Evolutionary conservation across 2,888 invertebrate species (phyloP), one percentile per base, ranked within the genome.

Genomic region (Heteromyza rotundicornis): DNA sequence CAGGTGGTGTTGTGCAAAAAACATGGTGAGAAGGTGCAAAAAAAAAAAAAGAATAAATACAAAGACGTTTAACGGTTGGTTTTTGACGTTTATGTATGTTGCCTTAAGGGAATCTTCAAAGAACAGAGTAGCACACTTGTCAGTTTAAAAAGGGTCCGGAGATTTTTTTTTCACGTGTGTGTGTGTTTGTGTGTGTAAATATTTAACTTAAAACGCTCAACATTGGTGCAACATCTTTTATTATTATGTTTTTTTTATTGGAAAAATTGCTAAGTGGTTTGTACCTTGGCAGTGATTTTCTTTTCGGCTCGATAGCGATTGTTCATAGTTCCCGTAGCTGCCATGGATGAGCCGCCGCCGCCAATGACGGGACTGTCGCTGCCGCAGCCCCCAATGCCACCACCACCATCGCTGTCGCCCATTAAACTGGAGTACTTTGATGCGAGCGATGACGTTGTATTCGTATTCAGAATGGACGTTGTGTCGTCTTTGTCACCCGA

Each of bases 221-320:
- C 40, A 40, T 40, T n/a, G n/a, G 40, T 40, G 40, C 16, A 40
- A n/a, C 5, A 40, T 10, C 14, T 40, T n/a, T n/a, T n/a, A n/a
- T n/a, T n/a, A n/a, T n/a, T n/a, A n/a, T n/a, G n/a, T n/a, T n/a
- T n/a, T n/a, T n/a, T n/a, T n/a, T n/a, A n/a, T n/a, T n/a, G n/a
- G n/a, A n/a, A n/a, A n/a, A n/a, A n/a, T n/a, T n/a, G n/a, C n/a
- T n/a, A n/a, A n/a, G n/a, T n/a, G n/a, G n/a, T n/a, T n/a, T n/a
- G n/a, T 71, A 82, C 83, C 82, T 82, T 82, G 79, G 80, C 79
- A 82, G 82, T 81, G 77, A 79, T 78, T 79, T 82, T 82, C 74
- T 81, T 82, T 70, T 82, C 83, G 47, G 82, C 71, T n/a, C 82
- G 80, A 74, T 78, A 82, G 40, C 82, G 81, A 72, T 80, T 82